A percentile compares a stretch with the other conserved stretches of the same genome.
Evolutionary conservation across 2,113 vertebrate species (phyloP).

Genomic region (Hydrolagus affinis): DNA sequence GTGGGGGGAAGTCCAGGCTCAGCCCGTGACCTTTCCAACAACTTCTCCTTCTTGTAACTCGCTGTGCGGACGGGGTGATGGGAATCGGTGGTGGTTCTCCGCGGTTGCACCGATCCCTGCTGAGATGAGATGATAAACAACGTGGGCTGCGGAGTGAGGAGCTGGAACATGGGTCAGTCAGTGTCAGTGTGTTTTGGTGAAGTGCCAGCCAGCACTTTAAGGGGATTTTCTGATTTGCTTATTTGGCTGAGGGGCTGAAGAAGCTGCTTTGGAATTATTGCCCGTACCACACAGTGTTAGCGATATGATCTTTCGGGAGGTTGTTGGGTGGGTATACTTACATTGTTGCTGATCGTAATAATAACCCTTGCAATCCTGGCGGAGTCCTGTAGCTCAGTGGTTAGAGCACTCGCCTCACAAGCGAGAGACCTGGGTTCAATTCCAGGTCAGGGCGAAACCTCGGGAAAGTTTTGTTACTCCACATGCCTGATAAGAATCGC

Average conservation of each 20-base stretch:
- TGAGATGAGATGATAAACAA: neutral
- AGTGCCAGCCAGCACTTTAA: neutral
- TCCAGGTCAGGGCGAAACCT: too few species aligned
- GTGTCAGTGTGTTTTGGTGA: neutral
- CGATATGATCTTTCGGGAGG: neutral
- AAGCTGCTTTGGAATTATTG: neutral
- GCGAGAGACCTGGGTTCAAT: too few species aligned
- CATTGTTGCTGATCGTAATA: too few species aligned
- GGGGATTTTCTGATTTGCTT: constrained; percentile 10
- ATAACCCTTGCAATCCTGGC: neutral
- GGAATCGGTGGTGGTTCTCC: neutral
- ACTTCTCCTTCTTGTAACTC: neutral
- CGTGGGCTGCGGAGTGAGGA: neutral
- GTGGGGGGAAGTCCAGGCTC: neutral
- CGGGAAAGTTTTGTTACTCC: too few species aligned
- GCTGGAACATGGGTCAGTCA: neutral
- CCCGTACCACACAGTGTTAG: neutral
- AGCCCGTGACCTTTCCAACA: too few species aligned
- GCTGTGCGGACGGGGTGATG: too few species aligned
- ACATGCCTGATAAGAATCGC: too few species aligned
- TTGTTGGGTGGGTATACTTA: too few species aligned
- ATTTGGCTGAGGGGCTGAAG: neutral
- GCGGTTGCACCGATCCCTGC: neutral
- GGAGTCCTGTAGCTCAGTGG: too few species aligned
- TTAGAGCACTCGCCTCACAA: too few species aligned